Evolutionary conservation across 1,140 invertebrate species (phyloP).

Genomic region (Nymphalis io): DNA sequence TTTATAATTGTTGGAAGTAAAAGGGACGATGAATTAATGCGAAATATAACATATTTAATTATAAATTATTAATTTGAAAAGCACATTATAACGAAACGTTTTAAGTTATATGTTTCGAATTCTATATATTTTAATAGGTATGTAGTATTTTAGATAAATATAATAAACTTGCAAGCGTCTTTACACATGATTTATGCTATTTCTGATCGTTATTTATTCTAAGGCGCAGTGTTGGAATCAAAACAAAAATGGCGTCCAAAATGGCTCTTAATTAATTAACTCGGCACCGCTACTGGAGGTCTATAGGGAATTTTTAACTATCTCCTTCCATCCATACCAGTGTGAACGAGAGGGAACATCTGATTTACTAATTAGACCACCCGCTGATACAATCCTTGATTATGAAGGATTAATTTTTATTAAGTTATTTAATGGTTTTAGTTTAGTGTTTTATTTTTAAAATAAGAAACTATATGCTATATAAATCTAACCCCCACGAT

Average conservation of each 20-base stretch:
- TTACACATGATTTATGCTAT: background rate
- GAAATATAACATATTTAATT: too few relatives aligned
- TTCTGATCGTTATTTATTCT: background rate
- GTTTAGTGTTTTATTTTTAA: background rate
- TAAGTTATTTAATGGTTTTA: background rate
- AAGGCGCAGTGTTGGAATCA: conserved; percentile 26
- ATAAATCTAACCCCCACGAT: too few relatives aligned
- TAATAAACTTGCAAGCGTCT: too few relatives aligned
- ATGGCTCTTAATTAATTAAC: conserved; percentile 55
- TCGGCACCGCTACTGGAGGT: conserved; percentile 48
- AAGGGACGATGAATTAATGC: too few relatives aligned
- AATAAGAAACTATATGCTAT: background rate
- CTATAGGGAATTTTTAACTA: conserved; percentile 30
- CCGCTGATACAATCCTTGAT: conserved; percentile 53
- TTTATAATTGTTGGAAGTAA: too few relatives aligned
- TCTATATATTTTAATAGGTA: too few relatives aligned
- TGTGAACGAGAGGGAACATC: conserved; percentile 34
- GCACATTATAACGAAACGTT: too few relatives aligned
- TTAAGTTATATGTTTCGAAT: too few relatives aligned
- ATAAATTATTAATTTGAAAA: too few relatives aligned
- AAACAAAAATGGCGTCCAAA: conserved; percentile 52
- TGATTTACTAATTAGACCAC: conserved; percentile 56
- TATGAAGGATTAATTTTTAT: conserved; percentile 45
- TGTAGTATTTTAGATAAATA: too few relatives aligned
- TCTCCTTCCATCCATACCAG: conserved; percentile 36